Conservation (phyloP, 2,888 invertebrate species). For the Camptogramma bilineatum region DNA sequence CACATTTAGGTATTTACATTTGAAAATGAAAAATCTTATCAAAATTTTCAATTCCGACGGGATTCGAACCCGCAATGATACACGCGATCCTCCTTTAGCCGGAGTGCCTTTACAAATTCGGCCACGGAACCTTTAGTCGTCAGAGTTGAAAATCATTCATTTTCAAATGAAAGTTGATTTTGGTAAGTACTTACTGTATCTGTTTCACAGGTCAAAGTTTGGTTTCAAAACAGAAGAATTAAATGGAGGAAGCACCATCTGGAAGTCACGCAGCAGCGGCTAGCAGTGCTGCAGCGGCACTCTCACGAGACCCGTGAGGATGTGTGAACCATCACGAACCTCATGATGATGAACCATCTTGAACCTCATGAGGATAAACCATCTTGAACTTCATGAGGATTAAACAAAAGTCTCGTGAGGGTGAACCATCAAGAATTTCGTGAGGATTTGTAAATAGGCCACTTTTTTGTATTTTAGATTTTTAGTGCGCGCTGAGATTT, state of each 20-base stretch:
- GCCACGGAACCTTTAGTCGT: too few species aligned
- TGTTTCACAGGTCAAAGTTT: slow-evolving; percentile 90
- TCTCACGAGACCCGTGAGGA: slow-evolving; percentile 74
- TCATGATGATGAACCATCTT: neutral
- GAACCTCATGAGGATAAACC: neutral
- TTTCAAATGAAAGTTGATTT: too few species aligned
- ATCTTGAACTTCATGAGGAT: neutral
- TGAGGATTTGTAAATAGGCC: neutral
- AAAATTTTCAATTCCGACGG: too few species aligned
- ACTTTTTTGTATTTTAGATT: neutral
- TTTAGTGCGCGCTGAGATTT: too few species aligned
- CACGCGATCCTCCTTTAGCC: too few species aligned
- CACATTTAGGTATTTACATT: too few species aligned
- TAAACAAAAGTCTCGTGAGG: neutral
- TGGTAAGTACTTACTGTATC: too few species aligned
- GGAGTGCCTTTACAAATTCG: too few species aligned
- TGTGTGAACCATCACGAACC: slow-evolving; percentile 45
- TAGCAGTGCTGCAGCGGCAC: slow-evolving; percentile 85
- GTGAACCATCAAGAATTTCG: neutral
- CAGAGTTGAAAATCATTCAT: too few species aligned
- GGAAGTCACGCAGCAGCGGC: slow-evolving; percentile 94
- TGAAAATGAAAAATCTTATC: too few species aligned
- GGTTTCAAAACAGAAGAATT: slow-evolving; percentile 97
- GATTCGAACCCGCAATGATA: too few species aligned
- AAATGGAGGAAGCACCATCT: slow-evolving; percentile 98